Base-by-base conservation (phyloP, 2,888 invertebrate genomes). In the Campoplex nolae region DNA sequence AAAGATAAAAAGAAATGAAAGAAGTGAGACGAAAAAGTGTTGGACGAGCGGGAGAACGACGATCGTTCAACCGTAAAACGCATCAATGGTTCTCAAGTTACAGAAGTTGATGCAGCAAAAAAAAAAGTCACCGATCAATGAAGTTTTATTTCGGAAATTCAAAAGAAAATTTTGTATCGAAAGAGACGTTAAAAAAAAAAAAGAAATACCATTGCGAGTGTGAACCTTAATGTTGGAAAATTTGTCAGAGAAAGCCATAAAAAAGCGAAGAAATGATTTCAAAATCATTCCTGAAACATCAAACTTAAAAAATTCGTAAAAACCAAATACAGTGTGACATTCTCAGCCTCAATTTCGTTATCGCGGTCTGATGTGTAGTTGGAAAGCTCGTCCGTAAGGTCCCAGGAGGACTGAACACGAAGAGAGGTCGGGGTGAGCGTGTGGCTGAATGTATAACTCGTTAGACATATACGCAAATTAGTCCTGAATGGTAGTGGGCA, bases 381-480 rank as follows among this genome's bases (percentile, higher is more conserved):
- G 18, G 6, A 51, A 76, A 76, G 58, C 23, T 54, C 16, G 7
- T n/a, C n/a, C 68, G 54, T 16, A 38, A 68, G 68, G 35, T 18
- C 65, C 65, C 48, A 51, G 28, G 54, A 45, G 68, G 16, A 3
- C 35, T n/a, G 42, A 78, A 68, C 68, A 58, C 38, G 23, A 16
- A 32, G 38, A 42, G 80, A 48, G 48, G n/a, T 18, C 38, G 65
- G 54, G 74, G 70, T 32, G 45, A 18, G 68, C n/a, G n/a, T 28
- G 42, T 58, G 32, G 70, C 73, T 71, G 51, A 77, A 84, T 78
- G 82, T 71, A 74, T 82, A 84, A 75, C 48, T 70, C 58, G 71
- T 77, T 54, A 58, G 67, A 70, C 67, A 56, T 54, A 62, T 87
- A 65, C 84, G 75, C 82, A 83, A 87, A 87, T 83, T 71, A 79